A percentile compares a stretch with the other conserved stretches of the same genome.
These are phyloP conservation scores for Lagorchestes hirsutus DNA, from an alignment of 2,797 vertebrate species.

Conservation along the genomic window DNA sequence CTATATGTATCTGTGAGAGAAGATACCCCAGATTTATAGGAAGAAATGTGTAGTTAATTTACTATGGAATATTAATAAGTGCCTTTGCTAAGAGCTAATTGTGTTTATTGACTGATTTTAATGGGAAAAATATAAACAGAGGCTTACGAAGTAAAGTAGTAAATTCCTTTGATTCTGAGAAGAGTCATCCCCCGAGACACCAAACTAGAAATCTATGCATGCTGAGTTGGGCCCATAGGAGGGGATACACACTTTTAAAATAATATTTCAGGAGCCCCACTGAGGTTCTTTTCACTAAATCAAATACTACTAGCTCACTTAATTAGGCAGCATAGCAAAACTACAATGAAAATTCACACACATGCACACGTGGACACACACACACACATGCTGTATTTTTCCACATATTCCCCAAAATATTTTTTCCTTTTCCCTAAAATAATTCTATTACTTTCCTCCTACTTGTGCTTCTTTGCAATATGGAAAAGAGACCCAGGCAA, in stretches of 20 bases:
- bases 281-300: neutral
- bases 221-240: neutral
- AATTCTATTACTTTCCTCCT: neutral
- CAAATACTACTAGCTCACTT: neutral
- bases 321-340: neutral
- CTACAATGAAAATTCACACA: neutral
- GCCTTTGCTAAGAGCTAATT: neutral
- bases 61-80: neutral
- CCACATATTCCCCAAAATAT: neutral
- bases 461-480: neutral
- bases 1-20: neutral
- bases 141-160: neutral
- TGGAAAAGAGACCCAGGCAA: neutral
- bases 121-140: neutral
- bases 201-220: neutral
- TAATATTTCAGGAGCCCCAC: neutral
- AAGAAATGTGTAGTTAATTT: neutral
- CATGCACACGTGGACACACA: no score
- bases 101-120: neutral
- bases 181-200: neutral
- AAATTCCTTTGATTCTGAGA: neutral
- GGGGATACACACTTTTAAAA: neutral
- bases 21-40: neutral
- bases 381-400: neutral
- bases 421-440: neutral